Evolutionary conservation across 64 coral and sea anemone genomes (phyloP).

Genomic region (Pachyseris speciosa): DNA sequence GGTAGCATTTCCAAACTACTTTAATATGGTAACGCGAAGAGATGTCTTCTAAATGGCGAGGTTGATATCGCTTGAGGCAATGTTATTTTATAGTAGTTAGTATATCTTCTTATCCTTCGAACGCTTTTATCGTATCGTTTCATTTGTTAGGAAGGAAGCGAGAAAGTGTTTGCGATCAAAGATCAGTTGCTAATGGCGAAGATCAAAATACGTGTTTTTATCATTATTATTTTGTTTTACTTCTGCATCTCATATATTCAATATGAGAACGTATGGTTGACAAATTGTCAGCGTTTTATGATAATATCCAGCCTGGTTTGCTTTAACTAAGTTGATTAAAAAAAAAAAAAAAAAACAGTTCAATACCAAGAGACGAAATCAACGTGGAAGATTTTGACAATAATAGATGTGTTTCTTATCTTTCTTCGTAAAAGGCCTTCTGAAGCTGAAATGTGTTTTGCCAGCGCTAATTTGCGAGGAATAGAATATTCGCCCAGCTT

Average conservation of each 20-base stretch:
- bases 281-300: neutral
- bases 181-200: neutral
- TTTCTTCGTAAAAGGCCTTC: neutral
- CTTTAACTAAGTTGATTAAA: neutral
- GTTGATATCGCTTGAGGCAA: neutral
- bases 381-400: too few species aligned
- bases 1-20: slow-evolving; percentile 7
- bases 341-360: neutral
- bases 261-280: too few species aligned
- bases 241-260: too few species aligned
- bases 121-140: neutral
- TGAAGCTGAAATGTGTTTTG: neutral
- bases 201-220: neutral
- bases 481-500: neutral
- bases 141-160: neutral
- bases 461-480: neutral
- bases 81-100: neutral
- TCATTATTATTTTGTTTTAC: neutral
- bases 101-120: neutral
- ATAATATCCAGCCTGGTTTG: neutral
- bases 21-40: neutral
- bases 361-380: neutral
- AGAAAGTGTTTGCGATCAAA: neutral
- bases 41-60: neutral
- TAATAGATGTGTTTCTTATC: neutral